Evolutionary conservation across 2,797 vertebrate species (phyloP), one percentile per base, ranked within the genome.

Genomic region (Sibirionetta formosa): DNA sequence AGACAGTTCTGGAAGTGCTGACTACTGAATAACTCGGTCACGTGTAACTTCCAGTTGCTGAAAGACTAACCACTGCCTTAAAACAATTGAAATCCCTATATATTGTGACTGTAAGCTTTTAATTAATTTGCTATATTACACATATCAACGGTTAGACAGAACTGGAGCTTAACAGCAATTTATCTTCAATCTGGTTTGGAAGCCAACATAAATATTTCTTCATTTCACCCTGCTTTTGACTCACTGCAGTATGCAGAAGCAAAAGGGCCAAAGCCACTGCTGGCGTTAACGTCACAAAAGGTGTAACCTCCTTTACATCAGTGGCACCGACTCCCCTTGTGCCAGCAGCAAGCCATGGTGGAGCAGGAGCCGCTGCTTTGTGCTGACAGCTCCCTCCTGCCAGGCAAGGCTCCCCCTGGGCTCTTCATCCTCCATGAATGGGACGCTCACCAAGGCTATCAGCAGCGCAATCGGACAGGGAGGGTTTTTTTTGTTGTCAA

Each of bases 151-250:
- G 65, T 75, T 93, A 96, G 86, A 71, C 71, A 93, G 68, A 95
- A 86, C 31, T 64, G 31, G 71, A 93, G 94, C 93, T 95, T 97
- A 94, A 85, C 56, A 90, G 90, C 81, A 92, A 90, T 86, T 91
- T 90, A 95, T 96, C 96, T 95, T 88, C 88, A 86, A 70, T 72
- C 72, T 60, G 40, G 53, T 64, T 95, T 93, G 80, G 63, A 96
- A 95, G 95, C 96, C 95, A 97, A 95, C 57, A 89, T 48, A 95
- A 96, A 95, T 85, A 94, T 95, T 92, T 95, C 86, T 93, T 90
- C 71, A 87, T 92, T 96, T 96, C 92, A 87, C 54, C 19, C 71
- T 86, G 60, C 83, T 94, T 96, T 96, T 94, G 80, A 94, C 78
- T 95, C 88, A 77, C 71, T 54, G 3, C 35, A 3, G 29, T 48